Conservation (phyloP, 2,113 vertebrate species). For the Hippopotamus amphibius region DNA sequence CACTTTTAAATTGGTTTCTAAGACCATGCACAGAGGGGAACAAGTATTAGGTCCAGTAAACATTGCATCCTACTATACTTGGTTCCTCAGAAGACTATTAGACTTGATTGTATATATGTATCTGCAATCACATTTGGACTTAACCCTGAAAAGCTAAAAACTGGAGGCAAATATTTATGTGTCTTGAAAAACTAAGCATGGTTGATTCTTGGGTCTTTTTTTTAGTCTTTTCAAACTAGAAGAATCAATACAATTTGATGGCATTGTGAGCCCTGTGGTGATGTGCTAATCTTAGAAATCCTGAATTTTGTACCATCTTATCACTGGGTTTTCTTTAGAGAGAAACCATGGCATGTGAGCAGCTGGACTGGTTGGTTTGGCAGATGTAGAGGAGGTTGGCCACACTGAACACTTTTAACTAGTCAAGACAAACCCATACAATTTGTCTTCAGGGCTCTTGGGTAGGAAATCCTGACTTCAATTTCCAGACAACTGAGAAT, state of each 20-base stretch:
- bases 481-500: slow-evolving; percentile 59
- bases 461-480: slow-evolving; percentile 60
- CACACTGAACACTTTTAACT: neutral
- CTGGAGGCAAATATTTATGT: neutral
- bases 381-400: neutral
- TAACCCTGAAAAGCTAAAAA: neutral
- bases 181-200: neutral
- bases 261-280: neutral
- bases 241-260: neutral
- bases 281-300: neutral
- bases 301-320: neutral
- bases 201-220: neutral
- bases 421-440: neutral
- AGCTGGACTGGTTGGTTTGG: neutral
- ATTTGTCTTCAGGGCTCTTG: slow-evolving; percentile 14
- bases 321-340: neutral
- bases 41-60: neutral
- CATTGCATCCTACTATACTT: neutral
- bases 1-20: slow-evolving; percentile 10
- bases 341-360: neutral
- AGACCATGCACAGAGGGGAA: neutral
- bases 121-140: slow-evolving; percentile 36
- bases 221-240: neutral
- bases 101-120: neutral
- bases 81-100: neutral